Conservation (phyloP, 35 echinoderm and acorn worm species). For the Lytechinus variegatus region DNA sequence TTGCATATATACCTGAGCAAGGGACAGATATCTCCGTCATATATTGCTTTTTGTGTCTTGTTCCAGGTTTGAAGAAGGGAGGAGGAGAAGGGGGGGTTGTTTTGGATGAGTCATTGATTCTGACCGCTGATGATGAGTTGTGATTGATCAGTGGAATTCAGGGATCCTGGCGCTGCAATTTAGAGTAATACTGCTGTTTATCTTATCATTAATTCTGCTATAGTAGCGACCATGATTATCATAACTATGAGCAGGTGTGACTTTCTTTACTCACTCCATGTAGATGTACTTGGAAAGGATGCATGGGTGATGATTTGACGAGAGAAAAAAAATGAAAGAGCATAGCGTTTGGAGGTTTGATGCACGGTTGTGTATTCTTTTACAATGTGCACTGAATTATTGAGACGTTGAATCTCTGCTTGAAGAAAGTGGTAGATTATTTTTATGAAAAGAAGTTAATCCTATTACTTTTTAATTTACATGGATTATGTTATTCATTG, state of each 20-base stretch:
- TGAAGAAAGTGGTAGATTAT: no score
- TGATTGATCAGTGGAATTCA: slow-evolving; percentile 45
- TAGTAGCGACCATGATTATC: slow-evolving; percentile 28
- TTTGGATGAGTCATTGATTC: neutral
- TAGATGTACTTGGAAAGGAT: no score
- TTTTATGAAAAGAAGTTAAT: no score
- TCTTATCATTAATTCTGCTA: slow-evolving; percentile 50
- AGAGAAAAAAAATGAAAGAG: neutral
- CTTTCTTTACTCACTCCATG: neutral
- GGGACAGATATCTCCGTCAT: neutral
- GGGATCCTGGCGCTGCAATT: slow-evolving; percentile 8
- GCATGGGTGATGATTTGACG: neutral
- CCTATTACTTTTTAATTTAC: no score
- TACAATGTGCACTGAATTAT: neutral
- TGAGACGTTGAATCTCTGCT: no score
- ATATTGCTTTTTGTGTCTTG: slow-evolving; percentile 29
- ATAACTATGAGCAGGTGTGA: slow-evolving; percentile 5
- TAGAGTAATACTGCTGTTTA: slow-evolving; percentile 41
- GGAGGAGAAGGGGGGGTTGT: neutral
- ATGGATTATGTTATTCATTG: no score
- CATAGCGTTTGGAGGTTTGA: neutral
- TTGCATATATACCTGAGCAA: slow-evolving; percentile 52
- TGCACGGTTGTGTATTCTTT: neutral
- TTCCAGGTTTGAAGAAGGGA: neutral
- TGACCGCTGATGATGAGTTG: neutral